A percentile compares a stretch with the other conserved stretches of the same genome.
These are phyloP conservation scores for Himalopsyche anomala DNA, from an alignment of 2,888 invertebrate genomes.

Conservation along the genomic window DNA sequence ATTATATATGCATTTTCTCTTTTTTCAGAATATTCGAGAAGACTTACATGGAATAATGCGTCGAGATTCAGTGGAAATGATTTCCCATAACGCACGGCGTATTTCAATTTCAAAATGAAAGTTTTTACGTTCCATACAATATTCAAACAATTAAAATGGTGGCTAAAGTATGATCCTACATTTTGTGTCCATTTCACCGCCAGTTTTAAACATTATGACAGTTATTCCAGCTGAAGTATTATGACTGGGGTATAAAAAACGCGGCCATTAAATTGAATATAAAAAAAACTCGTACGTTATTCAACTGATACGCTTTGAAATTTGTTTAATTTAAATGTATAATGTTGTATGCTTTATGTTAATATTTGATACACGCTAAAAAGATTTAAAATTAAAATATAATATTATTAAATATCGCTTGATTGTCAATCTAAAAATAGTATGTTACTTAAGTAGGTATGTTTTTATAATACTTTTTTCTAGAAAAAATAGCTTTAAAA, in stretches of 20 bases:
- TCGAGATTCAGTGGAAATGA: not conserved
- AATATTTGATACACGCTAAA: no score
- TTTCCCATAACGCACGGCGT: not conserved
- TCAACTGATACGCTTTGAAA: not conserved
- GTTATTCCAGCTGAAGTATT: constrained; percentile 9
- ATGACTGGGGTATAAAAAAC: constrained; percentile 17
- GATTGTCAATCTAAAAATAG: no score
- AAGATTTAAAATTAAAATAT: no score
- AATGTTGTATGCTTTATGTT: no score
- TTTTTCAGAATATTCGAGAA: constrained; percentile 1
- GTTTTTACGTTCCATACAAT: constrained; percentile 7
- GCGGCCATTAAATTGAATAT: not conserved
- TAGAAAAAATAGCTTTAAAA: no score
- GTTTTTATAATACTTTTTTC: no score
- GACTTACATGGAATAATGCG: not conserved
- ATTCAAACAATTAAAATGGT: constrained; percentile 25
- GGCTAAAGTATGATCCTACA: constrained; percentile 19
- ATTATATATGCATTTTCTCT: not conserved
- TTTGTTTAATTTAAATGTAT: no score
- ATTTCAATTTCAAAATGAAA: not conserved
- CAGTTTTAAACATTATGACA: constrained; percentile 5
- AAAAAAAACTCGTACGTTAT: not conserved
- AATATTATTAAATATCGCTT: no score
- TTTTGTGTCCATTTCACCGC: not conserved
- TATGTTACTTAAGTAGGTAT: no score